phyloP scores from a whole-genome alignment of 2,888 invertebrate genomes.

The Melanotus villosus region DNA sequence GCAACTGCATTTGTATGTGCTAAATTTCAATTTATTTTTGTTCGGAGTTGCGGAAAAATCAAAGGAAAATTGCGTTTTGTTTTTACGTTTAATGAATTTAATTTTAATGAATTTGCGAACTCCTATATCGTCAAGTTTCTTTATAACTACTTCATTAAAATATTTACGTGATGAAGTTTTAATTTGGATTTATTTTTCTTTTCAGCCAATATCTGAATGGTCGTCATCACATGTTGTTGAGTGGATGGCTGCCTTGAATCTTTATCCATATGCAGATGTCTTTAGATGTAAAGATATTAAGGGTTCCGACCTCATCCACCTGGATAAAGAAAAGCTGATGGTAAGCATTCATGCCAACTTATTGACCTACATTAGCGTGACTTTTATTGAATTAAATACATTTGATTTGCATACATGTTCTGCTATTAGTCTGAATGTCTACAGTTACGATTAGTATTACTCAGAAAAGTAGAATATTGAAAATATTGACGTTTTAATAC shows the following conservation, averaged over 20 bases:
- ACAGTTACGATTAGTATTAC: not conserved
- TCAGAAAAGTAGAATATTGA: not conserved
- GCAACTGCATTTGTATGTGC: too few species aligned
- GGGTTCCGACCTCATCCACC: conserved; percentile 76
- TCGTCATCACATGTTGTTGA: conserved; percentile 79
- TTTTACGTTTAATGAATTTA: too few species aligned
- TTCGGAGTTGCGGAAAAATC: too few species aligned
- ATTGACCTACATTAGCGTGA: conserved; percentile 16
- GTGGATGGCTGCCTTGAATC: conserved; percentile 83
- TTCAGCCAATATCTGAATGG: conserved; percentile 80
- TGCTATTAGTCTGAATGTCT: not conserved
- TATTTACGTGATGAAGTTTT: too few species aligned
- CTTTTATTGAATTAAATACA: conserved; percentile 24
- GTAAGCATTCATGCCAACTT: conserved; percentile 67
- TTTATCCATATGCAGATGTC: conserved; percentile 80
- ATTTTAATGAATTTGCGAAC: too few species aligned
- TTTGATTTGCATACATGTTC: conserved; percentile 15
- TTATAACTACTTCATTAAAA: too few species aligned
- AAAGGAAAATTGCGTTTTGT: too few species aligned
- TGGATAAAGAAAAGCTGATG: conserved; percentile 78
- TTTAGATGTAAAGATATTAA: conserved; percentile 81
- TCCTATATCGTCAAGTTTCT: too few species aligned
- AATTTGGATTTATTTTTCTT: not conserved
- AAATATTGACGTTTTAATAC: not conserved
- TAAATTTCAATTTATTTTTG: too few species aligned